These are phyloP conservation scores for Proterorhinus semilunaris DNA, from an alignment of 2,113 vertebrate species.

Conservation along the genomic window DNA sequence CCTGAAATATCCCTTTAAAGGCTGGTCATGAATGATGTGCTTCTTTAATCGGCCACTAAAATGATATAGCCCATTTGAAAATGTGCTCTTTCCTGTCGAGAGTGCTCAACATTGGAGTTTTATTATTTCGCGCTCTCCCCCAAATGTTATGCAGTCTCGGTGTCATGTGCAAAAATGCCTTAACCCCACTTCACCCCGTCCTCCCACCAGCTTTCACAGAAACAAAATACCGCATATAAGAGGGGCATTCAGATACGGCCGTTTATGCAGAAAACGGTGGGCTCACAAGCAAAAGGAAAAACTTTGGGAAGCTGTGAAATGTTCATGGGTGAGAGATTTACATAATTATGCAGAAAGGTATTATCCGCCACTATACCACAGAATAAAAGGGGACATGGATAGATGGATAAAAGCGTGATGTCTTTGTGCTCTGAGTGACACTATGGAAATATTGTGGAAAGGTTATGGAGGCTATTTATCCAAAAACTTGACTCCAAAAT, in stretches of 20 bases:
- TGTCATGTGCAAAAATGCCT: constrained; percentile 6
- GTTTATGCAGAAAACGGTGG: neutral
- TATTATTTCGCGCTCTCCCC: neutral
- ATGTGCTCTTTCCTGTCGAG: neutral
- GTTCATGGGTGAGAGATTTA: constrained; percentile 25
- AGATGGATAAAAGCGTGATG: constrained; percentile 9
- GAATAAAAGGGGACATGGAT: constrained; percentile 9
- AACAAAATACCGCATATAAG: neutral
- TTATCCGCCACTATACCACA: constrained; percentile 10
- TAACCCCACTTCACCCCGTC: neutral
- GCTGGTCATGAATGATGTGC: neutral
- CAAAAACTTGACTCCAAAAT: neutral
- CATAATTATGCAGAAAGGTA: constrained; percentile 34
- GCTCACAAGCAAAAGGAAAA: neutral
- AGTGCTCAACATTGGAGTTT: neutral
- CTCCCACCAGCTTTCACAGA: constrained; percentile 13
- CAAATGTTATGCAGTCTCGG: constrained; percentile 3
- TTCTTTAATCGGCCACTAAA: constrained; percentile 11
- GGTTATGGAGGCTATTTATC: neutral
- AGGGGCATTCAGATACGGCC: neutral
- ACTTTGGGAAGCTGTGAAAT: constrained; percentile 27
- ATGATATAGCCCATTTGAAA: no score
- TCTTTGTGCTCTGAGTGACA: neutral
- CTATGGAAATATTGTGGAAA: constrained; percentile 1
- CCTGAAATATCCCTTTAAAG: no score